These are phyloP conservation scores for Phymanthus crucifer DNA, from an alignment of 92 coral and sea anemone genomes.

Conservation along the genomic window DNA sequence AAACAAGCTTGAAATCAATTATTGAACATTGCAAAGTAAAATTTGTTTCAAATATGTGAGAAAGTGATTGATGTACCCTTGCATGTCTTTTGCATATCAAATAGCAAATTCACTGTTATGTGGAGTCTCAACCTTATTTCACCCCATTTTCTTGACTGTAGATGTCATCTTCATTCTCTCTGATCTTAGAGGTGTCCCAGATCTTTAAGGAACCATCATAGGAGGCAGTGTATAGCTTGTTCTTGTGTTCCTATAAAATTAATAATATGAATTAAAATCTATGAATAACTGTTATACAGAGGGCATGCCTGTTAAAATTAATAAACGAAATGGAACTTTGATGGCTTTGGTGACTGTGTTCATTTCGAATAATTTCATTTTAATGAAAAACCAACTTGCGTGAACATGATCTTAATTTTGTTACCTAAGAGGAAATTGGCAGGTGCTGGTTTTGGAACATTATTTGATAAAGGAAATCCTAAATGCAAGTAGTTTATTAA, in stretches of 20 bases:
- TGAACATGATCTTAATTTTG: no score
- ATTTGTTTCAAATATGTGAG: constrained; percentile 1
- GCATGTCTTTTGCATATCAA: not conserved
- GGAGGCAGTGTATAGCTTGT: constrained; percentile 69
- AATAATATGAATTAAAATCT: not conserved
- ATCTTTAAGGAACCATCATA: constrained; percentile 71
- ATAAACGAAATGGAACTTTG: no score
- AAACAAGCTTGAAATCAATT: not conserved
- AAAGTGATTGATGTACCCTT: constrained; percentile 1
- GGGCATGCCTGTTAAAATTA: no score
- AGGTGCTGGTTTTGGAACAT: no score
- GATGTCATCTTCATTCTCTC: constrained; percentile 92
- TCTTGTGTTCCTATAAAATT: constrained; percentile 54
- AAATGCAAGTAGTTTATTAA: no score
- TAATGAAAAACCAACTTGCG: no score
- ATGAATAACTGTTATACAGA: no score
- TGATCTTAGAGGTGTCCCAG: constrained; percentile 86
- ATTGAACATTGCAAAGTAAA: not conserved
- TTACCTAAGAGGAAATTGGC: no score
- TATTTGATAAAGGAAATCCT: no score
- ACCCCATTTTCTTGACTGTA: constrained; percentile 79
- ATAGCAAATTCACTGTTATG: not conserved
- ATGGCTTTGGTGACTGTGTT: no score
- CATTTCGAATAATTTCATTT: no score
- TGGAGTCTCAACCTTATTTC: constrained; percentile 29